Evolutionary conservation across 2,888 invertebrate species (phyloP).

Genomic region (Oxycera nigricornis): DNA sequence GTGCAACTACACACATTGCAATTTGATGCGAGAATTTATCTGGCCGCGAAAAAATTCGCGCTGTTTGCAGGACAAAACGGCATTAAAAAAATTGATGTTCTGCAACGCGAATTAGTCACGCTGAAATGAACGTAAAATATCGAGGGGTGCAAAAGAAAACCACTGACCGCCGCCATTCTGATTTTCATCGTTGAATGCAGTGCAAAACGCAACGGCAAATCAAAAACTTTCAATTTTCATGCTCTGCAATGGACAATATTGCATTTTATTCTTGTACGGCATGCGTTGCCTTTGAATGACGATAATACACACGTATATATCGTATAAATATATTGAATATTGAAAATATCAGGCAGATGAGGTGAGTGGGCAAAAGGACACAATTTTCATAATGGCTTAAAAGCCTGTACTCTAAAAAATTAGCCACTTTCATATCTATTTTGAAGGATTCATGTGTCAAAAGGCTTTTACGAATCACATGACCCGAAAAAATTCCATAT

Average conservation of each 20-base stretch:
- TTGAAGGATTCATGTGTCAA: not conserved
- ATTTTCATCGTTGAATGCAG: not conserved
- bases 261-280: conserved; percentile 6
- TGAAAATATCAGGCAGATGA: conserved; percentile 4
- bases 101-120: conserved; percentile 38
- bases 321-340: conserved; percentile 29
- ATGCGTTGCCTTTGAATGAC: not conserved
- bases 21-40: conserved; percentile 26
- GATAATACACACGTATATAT: not conserved
- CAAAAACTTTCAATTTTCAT: conserved; percentile 31
- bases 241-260: conserved; percentile 18
- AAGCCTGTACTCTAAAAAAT: conserved; percentile 40
- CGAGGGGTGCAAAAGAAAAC: conserved; percentile 38
- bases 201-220: not conserved
- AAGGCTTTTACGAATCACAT: conserved; percentile 27
- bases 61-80: not conserved
- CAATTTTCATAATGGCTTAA: conserved; percentile 40
- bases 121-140: conserved; percentile 31
- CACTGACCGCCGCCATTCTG: not conserved
- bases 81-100: conserved; percentile 17
- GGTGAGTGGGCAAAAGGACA: conserved; percentile 14
- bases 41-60: not conserved
- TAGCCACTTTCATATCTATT: not conserved
- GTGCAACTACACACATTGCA: conserved; percentile 5
- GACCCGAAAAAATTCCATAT: conserved; percentile 36